These are phyloP conservation scores for Peromyscus eremicus DNA, from an alignment of 2,797 vertebrate genomes.

Conservation along the genomic window DNA sequence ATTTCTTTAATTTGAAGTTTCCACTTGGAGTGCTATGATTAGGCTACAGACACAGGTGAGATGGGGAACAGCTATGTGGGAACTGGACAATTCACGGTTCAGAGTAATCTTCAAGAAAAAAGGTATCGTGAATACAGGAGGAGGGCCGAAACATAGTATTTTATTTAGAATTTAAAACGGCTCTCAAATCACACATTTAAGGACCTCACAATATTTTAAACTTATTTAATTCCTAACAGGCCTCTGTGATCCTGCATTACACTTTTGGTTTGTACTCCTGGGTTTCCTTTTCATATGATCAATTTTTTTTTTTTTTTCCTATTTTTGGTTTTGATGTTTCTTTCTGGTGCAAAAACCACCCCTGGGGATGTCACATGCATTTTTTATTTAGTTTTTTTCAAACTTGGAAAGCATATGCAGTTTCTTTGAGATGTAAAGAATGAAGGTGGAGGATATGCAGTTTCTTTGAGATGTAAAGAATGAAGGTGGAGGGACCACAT, in stretches of 20 bases:
- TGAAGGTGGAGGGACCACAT: not conserved
- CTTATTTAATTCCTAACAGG: not conserved
- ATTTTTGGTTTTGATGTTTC: not conserved
- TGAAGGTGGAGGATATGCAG: not conserved
- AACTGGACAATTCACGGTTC: not conserved
- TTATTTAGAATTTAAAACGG: constrained; percentile 32
- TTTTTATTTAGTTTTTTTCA: not conserved
- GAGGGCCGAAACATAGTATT: not conserved
- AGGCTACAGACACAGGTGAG: not conserved
- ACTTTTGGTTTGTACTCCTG: not conserved
- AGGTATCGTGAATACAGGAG: not conserved
- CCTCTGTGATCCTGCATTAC: not conserved
- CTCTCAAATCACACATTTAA: not conserved
- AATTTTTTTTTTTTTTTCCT: not conserved
- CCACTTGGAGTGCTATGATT: not conserved
- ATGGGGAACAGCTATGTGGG: not conserved
- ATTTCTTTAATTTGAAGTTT: constrained; percentile 3
- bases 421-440: not conserved
- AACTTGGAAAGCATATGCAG: constrained; percentile 4
- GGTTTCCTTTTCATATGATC: constrained; percentile 29
- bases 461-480: not conserved
- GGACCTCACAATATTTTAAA: not conserved
- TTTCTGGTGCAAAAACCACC: not conserved
- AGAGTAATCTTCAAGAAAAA: constrained; percentile 5
- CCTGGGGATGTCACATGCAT: constrained; percentile 12